These are phyloP conservation scores for Lepus oiostolus DNA, from an alignment of 2,797 vertebrate species.

Conservation along the genomic window DNA sequence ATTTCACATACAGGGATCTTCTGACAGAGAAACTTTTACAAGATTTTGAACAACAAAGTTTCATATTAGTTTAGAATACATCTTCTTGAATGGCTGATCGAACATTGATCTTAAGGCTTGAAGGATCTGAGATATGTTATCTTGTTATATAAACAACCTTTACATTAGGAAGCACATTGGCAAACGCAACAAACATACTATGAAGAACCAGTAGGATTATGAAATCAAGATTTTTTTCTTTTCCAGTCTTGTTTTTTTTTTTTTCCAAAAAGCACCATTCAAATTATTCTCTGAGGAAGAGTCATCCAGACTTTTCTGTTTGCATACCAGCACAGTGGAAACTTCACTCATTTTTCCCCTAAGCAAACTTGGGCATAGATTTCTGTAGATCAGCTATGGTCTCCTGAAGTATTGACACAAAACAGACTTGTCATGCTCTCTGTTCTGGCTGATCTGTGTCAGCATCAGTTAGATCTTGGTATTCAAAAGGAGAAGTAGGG, in stretches of 20 bases:
- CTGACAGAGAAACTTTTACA: conserved; percentile 4
- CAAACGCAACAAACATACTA: conserved; percentile 10
- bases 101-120: not conserved
- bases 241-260: conserved; percentile 50
- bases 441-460: conserved; percentile 31
- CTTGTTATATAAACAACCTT: conserved; percentile 31
- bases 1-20: conserved; percentile 26
- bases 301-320: conserved; percentile 40
- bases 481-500: conserved; percentile 30
- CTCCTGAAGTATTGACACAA: conserved; percentile 52
- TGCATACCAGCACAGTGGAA: conserved; percentile 21
- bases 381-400: conserved; percentile 31
- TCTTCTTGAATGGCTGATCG: conserved; percentile 41
- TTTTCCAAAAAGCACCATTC: conserved; percentile 53
- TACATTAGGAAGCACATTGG: not conserved
- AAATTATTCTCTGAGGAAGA: conserved; percentile 40
- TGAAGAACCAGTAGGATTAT: conserved; percentile 40
- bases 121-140: not conserved
- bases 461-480: conserved; percentile 31
- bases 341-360: conserved; percentile 31
- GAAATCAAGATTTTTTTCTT: conserved; percentile 60
- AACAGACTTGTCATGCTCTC: conserved; percentile 39
- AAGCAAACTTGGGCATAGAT: conserved; percentile 42
- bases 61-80: conserved; percentile 18
- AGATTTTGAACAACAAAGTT: conserved; percentile 53